A percentile compares a stretch with the other conserved stretches of the same genome.
phyloP scores from a whole-genome alignment of 2,797 vertebrate genomes.

The Hydrolagus colliei region DNA sequence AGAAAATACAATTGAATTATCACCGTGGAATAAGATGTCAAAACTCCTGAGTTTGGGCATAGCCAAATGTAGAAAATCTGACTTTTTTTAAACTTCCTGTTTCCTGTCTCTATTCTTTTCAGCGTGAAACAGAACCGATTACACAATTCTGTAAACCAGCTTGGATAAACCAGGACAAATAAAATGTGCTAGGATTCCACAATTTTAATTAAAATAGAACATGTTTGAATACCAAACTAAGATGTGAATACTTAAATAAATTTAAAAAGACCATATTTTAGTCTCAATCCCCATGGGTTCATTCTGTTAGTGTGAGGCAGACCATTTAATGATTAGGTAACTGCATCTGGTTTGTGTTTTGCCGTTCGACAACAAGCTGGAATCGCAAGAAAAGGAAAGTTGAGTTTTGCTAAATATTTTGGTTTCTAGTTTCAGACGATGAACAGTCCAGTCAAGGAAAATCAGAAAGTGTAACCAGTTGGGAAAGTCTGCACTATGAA shows the following conservation, averaged over 20 bases:
- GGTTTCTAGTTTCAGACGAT: constrained; percentile 69
- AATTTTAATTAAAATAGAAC: not conserved
- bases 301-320: not conserved
- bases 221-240: not conserved
- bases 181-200: too few species aligned
- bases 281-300: not conserved
- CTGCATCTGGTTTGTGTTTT: not conserved
- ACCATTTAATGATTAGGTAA: not conserved
- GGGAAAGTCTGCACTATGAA: constrained; percentile 81
- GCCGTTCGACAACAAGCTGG: not conserved
- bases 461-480: constrained; percentile 71
- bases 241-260: not conserved
- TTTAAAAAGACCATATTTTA: not conserved
- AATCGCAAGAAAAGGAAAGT: not conserved
- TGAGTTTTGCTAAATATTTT: constrained; percentile 17
- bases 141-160: not conserved
- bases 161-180: too few species aligned
- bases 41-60: not conserved
- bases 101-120: not conserved
- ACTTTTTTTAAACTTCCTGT: not conserved
- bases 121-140: not conserved
- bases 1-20: not conserved
- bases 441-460: constrained; percentile 64
- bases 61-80: not conserved
- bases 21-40: not conserved